These are phyloP conservation scores for Pantelozetes paolii DNA, from an alignment of 2,888 invertebrate genomes.

Conservation along the genomic window DNA sequence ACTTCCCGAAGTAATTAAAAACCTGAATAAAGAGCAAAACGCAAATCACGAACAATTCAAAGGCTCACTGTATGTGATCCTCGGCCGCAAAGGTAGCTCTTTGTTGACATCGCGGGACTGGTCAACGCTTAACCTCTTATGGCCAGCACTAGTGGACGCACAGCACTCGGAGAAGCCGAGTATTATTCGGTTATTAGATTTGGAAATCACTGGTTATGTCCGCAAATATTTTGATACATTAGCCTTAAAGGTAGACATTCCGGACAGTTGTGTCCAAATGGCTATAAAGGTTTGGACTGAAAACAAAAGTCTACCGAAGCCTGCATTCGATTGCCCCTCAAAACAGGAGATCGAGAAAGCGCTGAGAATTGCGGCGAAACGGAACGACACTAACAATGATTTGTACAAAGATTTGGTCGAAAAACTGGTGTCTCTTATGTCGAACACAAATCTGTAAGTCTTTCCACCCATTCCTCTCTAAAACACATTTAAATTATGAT, in stretches of 20 bases:
- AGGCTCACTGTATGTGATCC: slow-evolving; percentile 71
- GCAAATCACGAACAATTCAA: slow-evolving; percentile 67
- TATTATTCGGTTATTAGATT: slow-evolving; percentile 59
- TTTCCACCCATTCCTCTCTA: slow-evolving; percentile 13
- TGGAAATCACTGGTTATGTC: slow-evolving; percentile 49
- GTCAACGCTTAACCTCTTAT: slow-evolving; percentile 65
- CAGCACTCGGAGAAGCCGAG: slow-evolving; percentile 80
- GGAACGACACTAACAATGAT: slow-evolving; percentile 41
- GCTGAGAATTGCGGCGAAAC: slow-evolving; percentile 16
- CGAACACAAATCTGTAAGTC: slow-evolving; percentile 52
- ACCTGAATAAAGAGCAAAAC: slow-evolving; percentile 58
- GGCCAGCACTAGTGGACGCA: slow-evolving; percentile 72
- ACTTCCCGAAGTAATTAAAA: slow-evolving; percentile 62
- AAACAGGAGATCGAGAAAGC: slow-evolving; percentile 43
- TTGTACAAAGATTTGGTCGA: slow-evolving; percentile 51
- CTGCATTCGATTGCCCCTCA: slow-evolving; percentile 35
- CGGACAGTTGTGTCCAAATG: background rate
- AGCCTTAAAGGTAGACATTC: slow-evolving; percentile 44
- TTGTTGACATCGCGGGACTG: slow-evolving; percentile 71
- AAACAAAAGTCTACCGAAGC: slow-evolving; percentile 23
- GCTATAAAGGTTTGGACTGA: slow-evolving; percentile 33
- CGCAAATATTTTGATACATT: slow-evolving; percentile 49
- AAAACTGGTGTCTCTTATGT: slow-evolving; percentile 51
- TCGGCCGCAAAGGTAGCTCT: slow-evolving; percentile 63
- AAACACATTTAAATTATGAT: background rate